These are phyloP conservation scores for Euzophera pinguis DNA, from an alignment of 2,888 invertebrate species.

Conservation along the genomic window DNA sequence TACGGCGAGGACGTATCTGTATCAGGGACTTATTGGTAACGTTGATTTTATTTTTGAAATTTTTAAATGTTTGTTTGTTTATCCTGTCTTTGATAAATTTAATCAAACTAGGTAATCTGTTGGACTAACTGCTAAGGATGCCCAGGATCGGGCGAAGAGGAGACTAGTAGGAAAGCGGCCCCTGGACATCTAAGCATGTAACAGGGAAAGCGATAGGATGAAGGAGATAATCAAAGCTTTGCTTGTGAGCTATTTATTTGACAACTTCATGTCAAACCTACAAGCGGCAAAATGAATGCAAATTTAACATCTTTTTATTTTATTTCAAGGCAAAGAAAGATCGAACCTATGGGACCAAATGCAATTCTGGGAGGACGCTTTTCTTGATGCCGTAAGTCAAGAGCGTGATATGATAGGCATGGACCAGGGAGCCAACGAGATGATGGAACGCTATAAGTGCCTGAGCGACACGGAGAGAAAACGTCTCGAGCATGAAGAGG, in stretches of 20 bases:
- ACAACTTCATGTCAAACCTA: too few relatives aligned
- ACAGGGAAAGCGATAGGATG: too few relatives aligned
- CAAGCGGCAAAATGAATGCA: neutral
- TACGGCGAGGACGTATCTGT: constrained; percentile 92
- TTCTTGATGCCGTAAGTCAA: constrained; percentile 97
- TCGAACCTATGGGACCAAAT: constrained; percentile 98
- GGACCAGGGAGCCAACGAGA: constrained; percentile 99
- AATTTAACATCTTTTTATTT: neutral
- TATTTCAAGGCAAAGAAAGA: constrained; percentile 84
- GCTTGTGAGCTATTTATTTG: too few relatives aligned
- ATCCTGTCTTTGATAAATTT: too few relatives aligned
- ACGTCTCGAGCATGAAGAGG: constrained; percentile 98
- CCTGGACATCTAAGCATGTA: too few relatives aligned
- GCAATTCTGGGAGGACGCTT: constrained; percentile 99
- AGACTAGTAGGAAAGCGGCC: too few relatives aligned
- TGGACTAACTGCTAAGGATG: too few relatives aligned
- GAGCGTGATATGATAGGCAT: constrained; percentile 99
- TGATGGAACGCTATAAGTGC: constrained; percentile 98
- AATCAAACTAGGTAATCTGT: too few relatives aligned
- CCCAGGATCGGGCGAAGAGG: too few relatives aligned
- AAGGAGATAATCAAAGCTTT: too few relatives aligned
- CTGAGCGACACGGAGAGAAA: constrained; percentile 96
- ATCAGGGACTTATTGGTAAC: constrained; percentile 88
- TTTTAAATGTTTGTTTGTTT: too few relatives aligned
- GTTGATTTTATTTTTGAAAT: neutral